Evolutionary conservation across 2,797 vertebrate species (phyloP), one percentile per base, ranked within the genome.

Genomic region (Rhinophrynus dorsalis): DNA sequence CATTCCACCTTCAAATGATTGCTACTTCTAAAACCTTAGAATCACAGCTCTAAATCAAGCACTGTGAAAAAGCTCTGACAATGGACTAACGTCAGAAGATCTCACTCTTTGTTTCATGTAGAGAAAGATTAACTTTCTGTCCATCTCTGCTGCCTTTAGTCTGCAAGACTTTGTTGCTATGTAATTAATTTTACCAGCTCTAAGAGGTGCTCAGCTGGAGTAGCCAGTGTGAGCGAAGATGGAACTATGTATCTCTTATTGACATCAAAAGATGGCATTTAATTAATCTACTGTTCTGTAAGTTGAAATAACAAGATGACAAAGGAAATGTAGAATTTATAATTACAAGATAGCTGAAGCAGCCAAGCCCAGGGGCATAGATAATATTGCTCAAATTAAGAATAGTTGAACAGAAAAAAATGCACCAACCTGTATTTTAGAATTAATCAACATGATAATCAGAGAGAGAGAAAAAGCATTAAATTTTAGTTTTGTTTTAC

Each of bases 191-290:
- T 50, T 12, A 10, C 13, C 5, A 18, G 23, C 20, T 11, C 11
- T 21, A 27, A 51, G 55, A 50, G 54, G 23, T 21, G 20, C 54
- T 68, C 44, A 37, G 32, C 54, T 21, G 40, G 42, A 32, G 21
- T 12, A 12, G 11, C 5, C 18, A 9, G 38, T 7, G 40, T 4
- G 9, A n/a, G 13, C 15, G 44, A 29, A 59, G 42, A 68, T 38
- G 44, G 32, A 58, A 40, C 29, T 27, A 30, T n/a, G 44, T 9
- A 17, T 58, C 45, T 21, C 11, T n/a, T 32, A 42, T 50, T 23
- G 33, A 51, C 66, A 60, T 68, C 66, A 68, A 51, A 52, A 17
- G 2, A 7, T 38, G 23, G 18, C 29, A n/a, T 40, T 40, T 58
- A 50, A 50, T 59, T 24, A 50, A 51, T 38, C 42, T 5, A 29